Percentiles rank a stretch among this genome's conserved stretches.
phyloP scores from a whole-genome alignment of 2,797 vertebrate species.

The Enteromius unitaeniatus region DNA sequence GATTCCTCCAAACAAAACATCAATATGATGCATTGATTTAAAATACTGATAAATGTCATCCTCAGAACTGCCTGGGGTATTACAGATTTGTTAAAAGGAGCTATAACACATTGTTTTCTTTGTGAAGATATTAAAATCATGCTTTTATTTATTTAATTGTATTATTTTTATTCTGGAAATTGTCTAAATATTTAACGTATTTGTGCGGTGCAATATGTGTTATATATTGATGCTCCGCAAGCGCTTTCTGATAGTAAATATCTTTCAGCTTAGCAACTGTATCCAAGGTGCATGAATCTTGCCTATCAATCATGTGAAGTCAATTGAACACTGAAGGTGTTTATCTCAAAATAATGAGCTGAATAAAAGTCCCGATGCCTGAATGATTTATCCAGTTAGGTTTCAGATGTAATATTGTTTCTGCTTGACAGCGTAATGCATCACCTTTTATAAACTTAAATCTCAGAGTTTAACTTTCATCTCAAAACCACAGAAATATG shows the following conservation, averaged over 20 bases:
- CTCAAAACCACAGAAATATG: too few relatives aligned
- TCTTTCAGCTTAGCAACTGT: conserved; percentile 10
- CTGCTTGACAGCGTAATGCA: conserved; percentile 33
- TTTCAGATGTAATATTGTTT: conserved; percentile 41
- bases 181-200: not conserved
- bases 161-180: not conserved
- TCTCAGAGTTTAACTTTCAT: conserved; percentile 34
- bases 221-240: not conserved
- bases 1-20: not conserved
- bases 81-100: not conserved
- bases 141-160: not conserved
- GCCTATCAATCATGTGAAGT: conserved; percentile 33
- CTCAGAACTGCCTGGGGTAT: not conserved
- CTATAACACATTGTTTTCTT: not conserved
- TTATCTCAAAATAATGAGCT: conserved; percentile 51
- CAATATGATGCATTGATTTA: conserved; percentile 28
- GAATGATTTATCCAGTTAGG: conserved; percentile 33
- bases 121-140: not conserved
- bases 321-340: conserved; percentile 37
- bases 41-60: conserved; percentile 28
- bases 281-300: conserved; percentile 20
- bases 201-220: not conserved
- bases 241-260: not conserved
- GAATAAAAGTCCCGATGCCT: conserved; percentile 18
- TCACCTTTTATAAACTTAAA: conserved; percentile 35